Percentiles rank a stretch among this genome's conserved stretches.
phyloP scores from a whole-genome alignment of 2,797 vertebrate species.

The Sebastes glaucus region DNA sequence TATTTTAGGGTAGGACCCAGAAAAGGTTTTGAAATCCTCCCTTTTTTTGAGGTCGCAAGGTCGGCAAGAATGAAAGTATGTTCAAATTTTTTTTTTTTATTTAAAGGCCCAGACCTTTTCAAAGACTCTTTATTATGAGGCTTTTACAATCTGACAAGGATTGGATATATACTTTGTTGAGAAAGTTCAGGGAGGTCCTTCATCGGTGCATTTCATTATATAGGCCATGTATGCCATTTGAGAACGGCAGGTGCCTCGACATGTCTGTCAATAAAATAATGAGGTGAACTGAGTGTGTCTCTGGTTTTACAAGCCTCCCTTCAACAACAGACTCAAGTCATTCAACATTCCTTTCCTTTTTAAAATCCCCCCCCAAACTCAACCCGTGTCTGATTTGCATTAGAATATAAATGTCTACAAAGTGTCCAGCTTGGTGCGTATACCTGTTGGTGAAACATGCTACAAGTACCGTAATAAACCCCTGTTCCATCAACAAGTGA shows the following conservation, averaged over 20 bases:
- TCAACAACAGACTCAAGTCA: background rate
- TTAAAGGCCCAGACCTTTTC: background rate
- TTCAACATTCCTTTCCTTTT: background rate
- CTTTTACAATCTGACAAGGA: conserved; percentile 8
- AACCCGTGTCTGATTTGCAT: conserved; percentile 27
- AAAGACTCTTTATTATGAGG: background rate
- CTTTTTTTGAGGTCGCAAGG: too few species aligned
- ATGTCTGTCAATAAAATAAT: conserved; percentile 9
- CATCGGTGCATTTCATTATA: conserved; percentile 1
- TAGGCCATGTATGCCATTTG: background rate
- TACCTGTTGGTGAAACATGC: background rate
- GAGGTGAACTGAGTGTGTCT: background rate
- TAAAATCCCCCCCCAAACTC: background rate
- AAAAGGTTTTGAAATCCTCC: too few species aligned
- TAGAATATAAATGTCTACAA: background rate
- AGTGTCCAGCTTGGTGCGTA: background rate
- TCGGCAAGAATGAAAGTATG: too few species aligned
- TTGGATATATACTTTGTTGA: conserved; percentile 12
- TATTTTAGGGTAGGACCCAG: too few species aligned
- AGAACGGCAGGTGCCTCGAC: conserved; percentile 21
- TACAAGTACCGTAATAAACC: background rate
- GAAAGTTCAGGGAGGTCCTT: background rate
- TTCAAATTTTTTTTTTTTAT: background rate
- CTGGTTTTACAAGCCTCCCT: background rate
- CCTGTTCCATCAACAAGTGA: conserved; percentile 36